Conservation (phyloP, 2,888 invertebrate genomes). For the Synanthedon tipuliformis region DNA sequence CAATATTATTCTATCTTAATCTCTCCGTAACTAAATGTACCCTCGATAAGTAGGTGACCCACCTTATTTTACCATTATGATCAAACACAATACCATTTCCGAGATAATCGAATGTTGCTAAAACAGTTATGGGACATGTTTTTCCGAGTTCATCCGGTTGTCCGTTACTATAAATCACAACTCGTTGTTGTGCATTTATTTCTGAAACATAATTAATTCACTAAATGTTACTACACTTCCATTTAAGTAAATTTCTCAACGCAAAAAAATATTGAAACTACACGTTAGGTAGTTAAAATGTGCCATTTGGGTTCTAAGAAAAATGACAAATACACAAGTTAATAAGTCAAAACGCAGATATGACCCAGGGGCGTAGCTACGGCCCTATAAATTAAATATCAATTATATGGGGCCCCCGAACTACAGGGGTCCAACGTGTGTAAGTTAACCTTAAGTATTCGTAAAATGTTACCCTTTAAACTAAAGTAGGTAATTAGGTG, state of each 20-base stretch:
- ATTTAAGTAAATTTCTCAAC: background rate
- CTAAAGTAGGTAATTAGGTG: too few relatives aligned
- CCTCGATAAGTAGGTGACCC: background rate
- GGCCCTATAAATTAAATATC: too few relatives aligned
- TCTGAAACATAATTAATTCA: slow-evolving; percentile 20
- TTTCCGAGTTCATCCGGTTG: slow-evolving; percentile 47
- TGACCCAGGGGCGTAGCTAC: too few relatives aligned
- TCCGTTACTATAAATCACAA: slow-evolving; percentile 51
- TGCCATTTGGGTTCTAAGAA: too few relatives aligned
- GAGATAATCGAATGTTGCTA: slow-evolving; percentile 52
- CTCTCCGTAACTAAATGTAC: background rate
- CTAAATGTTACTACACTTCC: background rate
- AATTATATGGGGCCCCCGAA: too few relatives aligned
- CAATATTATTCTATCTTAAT: too few relatives aligned
- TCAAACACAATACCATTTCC: slow-evolving; percentile 60
- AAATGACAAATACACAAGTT: too few relatives aligned
- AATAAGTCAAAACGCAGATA: too few relatives aligned
- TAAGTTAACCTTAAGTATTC: too few relatives aligned
- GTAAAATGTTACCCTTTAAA: too few relatives aligned
- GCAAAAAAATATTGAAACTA: slow-evolving; percentile 2
- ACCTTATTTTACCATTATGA: slow-evolving; percentile 56
- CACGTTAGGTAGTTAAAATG: background rate
- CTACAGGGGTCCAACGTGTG: too few relatives aligned
- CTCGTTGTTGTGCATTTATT: slow-evolving; percentile 47
- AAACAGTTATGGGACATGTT: slow-evolving; percentile 37